Percentiles rank a stretch among this genome's conserved stretches.
These are phyloP conservation scores for Tetrapedia diversipes DNA, from an alignment of 2,888 invertebrate species.

Conservation along the genomic window DNA sequence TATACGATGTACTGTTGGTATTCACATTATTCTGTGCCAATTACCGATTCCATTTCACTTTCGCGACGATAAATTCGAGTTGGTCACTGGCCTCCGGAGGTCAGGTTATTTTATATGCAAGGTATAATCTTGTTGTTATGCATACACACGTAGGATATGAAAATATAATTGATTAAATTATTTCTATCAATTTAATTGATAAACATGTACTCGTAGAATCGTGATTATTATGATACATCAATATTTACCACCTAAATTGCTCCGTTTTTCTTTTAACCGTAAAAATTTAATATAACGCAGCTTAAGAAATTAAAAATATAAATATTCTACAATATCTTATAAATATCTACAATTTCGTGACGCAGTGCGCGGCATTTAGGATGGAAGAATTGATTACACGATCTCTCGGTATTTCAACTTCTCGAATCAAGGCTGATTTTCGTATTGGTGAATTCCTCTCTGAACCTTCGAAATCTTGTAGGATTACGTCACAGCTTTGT, in stretches of 20 bases:
- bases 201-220: no score
- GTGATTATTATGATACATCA: no score
- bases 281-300: no score
- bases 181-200: no score
- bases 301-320: background rate
- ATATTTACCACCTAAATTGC: no score
- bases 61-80: slow-evolving; percentile 44
- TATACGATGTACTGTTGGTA: slow-evolving; percentile 14
- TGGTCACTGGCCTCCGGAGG: slow-evolving; percentile 44
- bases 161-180: slow-evolving; percentile 21
- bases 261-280: no score
- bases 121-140: slow-evolving; percentile 25
- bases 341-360: background rate
- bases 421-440: slow-evolving; percentile 50
- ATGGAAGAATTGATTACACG: slow-evolving; percentile 34
- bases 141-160: background rate
- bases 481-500: slow-evolving; percentile 49
- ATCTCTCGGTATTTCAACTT: slow-evolving; percentile 40
- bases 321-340: no score
- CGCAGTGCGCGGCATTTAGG: background rate
- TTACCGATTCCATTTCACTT: slow-evolving; percentile 48
- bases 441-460: slow-evolving; percentile 49
- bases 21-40: slow-evolving; percentile 35
- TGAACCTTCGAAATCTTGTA: slow-evolving; percentile 61
- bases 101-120: slow-evolving; percentile 43